A percentile compares a stretch with the other conserved stretches of the same genome.
These are phyloP conservation scores for Pristionchus entomophagus DNA, from an alignment of 2,888 invertebrate genomes.

Conservation along the genomic window DNA sequence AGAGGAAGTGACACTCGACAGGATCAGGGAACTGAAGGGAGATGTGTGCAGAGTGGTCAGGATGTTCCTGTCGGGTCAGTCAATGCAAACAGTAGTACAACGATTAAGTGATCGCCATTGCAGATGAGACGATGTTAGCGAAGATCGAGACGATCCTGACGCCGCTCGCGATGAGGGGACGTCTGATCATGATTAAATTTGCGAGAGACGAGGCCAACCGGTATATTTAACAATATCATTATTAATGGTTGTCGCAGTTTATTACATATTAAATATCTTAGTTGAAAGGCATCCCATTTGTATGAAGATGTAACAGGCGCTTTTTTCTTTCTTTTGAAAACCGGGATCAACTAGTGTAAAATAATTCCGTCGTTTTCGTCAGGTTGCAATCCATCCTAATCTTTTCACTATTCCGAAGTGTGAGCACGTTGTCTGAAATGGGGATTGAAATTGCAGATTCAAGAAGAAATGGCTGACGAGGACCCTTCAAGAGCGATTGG, in stretches of 20 bases:
- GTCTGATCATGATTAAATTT: not conserved
- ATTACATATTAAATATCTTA: no score
- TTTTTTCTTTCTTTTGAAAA: no score
- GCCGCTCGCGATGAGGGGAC: not conserved
- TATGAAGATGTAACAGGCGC: no score
- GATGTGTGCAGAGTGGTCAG: not conserved
- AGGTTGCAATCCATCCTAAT: no score
- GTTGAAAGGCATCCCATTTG: no score
- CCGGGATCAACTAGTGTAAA: no score
- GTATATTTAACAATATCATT: no score
- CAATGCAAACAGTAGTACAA: not conserved
- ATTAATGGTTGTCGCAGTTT: no score
- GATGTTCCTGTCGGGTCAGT: not conserved
- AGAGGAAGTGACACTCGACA: not conserved
- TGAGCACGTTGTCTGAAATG: no score
- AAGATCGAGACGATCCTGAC: not conserved
- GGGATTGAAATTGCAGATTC: slow-evolving; percentile 41
- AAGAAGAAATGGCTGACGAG: slow-evolving; percentile 1
- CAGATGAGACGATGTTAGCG: not conserved
- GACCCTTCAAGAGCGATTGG: not conserved
- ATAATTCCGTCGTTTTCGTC: no score
- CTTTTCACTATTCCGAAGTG: no score
- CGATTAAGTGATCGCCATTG: no score
- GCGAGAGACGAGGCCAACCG: slow-evolving; percentile 1
- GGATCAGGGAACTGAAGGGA: slow-evolving; percentile 26